Percentiles rank a stretch among this genome's conserved stretches.
Evolutionary conservation across 2,888 invertebrate species (phyloP).

Genomic region (Zele albiditarsus): DNA sequence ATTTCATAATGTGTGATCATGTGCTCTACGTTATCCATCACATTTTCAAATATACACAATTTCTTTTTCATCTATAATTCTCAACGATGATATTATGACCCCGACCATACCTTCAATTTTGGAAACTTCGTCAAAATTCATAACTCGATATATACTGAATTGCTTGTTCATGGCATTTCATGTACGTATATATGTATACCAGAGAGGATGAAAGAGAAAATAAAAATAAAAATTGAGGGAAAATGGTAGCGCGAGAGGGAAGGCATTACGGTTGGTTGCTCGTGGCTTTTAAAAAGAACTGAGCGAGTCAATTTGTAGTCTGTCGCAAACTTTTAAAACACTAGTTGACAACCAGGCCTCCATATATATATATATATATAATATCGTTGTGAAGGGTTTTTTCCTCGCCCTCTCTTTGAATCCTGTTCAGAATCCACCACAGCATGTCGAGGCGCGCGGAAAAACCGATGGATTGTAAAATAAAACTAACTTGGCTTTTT

Average conservation of each 20-base stretch:
- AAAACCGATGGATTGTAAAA: slow-evolving; percentile 72
- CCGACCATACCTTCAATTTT: background rate
- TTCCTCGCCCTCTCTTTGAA: slow-evolving; percentile 1
- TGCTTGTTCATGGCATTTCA: slow-evolving; percentile 28
- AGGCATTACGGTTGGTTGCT: slow-evolving; percentile 60
- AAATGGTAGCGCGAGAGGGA: slow-evolving; percentile 15
- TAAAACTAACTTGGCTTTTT: slow-evolving; percentile 73
- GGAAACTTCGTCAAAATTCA: slow-evolving; percentile 54
- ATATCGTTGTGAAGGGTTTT: slow-evolving; percentile 19
- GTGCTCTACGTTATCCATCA: too few relatives aligned
- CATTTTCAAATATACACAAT: too few relatives aligned
- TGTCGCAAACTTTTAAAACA: slow-evolving; percentile 73
- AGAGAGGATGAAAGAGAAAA: slow-evolving; percentile 28
- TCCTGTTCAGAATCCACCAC: slow-evolving; percentile 24
- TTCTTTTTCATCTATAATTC: slow-evolving; percentile 2
- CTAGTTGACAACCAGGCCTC: slow-evolving; percentile 69
- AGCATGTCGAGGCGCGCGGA: slow-evolving; percentile 37
- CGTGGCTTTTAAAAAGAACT: slow-evolving; percentile 72
- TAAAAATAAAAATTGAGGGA: slow-evolving; percentile 35
- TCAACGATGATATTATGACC: background rate
- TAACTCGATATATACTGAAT: slow-evolving; percentile 43
- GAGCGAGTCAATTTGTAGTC: slow-evolving; percentile 73
- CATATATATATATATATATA: slow-evolving; percentile 12
- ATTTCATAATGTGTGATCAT: too few relatives aligned
- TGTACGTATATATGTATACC: slow-evolving; percentile 21